phyloP scores from a whole-genome alignment of 2,888 invertebrate genomes.

The Drosophila percnosoma region DNA sequence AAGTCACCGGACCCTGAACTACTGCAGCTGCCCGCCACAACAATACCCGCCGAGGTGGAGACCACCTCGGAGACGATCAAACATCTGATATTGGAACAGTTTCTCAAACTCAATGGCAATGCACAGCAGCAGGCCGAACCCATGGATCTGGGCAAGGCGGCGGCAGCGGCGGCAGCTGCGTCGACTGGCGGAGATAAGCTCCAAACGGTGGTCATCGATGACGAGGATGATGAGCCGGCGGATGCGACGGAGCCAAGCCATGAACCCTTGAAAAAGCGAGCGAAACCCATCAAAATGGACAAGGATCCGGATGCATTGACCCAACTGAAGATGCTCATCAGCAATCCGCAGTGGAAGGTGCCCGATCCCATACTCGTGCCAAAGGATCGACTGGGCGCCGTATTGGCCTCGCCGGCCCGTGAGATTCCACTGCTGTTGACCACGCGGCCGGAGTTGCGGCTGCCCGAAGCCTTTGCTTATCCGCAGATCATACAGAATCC shows the following conservation, averaged over 20 bases:
- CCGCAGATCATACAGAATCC: constrained; percentile 91
- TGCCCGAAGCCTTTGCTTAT: constrained; percentile 90
- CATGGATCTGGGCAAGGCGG: constrained; percentile 87
- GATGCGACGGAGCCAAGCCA: constrained; percentile 68
- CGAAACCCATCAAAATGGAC: constrained; percentile 84
- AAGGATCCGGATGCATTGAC: constrained; percentile 88
- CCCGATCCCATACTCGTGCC: constrained; percentile 94
- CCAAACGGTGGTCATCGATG: constrained; percentile 83
- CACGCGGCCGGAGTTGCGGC: constrained; percentile 89
- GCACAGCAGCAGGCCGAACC: constrained; percentile 87
- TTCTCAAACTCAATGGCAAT: constrained; percentile 77
- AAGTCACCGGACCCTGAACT: constrained; percentile 85
- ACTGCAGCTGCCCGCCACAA: constrained; percentile 85
- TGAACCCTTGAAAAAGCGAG: constrained; percentile 85
- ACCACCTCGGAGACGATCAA: constrained; percentile 88
- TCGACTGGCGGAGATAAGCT: constrained; percentile 86
- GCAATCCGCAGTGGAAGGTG: constrained; percentile 89
- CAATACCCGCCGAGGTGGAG: constrained; percentile 85
- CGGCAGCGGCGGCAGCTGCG: neutral
- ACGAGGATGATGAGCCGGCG: constrained; percentile 77
- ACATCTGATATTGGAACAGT: constrained; percentile 80
- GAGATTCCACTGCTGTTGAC: constrained; percentile 91
- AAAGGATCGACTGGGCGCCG: constrained; percentile 89
- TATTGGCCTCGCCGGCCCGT: constrained; percentile 89
- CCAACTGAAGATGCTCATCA: constrained; percentile 89